Conservation (phyloP, 1,140 invertebrate species). For the Aphelenchoides besseyi region DNA sequence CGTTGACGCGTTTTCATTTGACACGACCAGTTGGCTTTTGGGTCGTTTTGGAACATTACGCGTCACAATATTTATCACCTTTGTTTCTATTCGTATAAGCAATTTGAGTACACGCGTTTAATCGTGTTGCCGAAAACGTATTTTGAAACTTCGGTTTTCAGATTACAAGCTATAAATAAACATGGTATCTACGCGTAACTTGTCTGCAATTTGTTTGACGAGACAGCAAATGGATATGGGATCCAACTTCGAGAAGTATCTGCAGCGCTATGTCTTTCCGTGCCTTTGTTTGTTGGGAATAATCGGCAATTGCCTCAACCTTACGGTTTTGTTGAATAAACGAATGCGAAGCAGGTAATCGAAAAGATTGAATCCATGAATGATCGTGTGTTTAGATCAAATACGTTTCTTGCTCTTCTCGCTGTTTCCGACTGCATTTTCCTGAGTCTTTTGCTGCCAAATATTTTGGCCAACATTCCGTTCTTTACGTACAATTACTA, state of each 20-base stretch:
- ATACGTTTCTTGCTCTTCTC: conserved; percentile 56
- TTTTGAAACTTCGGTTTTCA: not conserved
- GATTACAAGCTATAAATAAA: not conserved
- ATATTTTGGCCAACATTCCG: conserved; percentile 57
- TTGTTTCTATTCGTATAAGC: too few species aligned
- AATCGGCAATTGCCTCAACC: conserved; percentile 53
- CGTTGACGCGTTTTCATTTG: too few species aligned
- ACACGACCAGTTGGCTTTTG: not conserved
- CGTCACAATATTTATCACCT: conserved; percentile 1
- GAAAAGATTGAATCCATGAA: conserved; percentile 22
- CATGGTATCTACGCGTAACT: not conserved
- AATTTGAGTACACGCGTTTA: too few species aligned
- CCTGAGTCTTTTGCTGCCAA: conserved; percentile 50
- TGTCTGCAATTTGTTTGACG: not conserved
- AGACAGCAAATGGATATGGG: not conserved
- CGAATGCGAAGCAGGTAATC: conserved; percentile 42
- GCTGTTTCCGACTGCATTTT: conserved; percentile 58
- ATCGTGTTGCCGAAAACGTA: too few species aligned
- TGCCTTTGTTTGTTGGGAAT: conserved; percentile 57
- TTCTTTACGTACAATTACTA: conserved; percentile 51
- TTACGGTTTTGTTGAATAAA: conserved; percentile 57
- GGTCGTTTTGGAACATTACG: not conserved
- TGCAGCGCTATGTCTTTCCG: conserved; percentile 60
- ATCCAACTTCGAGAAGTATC: conserved; percentile 49
- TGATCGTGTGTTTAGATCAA: conserved; percentile 49